phyloP scores from a whole-genome alignment of 2,113 vertebrate genomes.

The Odocoileus hemionus region DNA sequence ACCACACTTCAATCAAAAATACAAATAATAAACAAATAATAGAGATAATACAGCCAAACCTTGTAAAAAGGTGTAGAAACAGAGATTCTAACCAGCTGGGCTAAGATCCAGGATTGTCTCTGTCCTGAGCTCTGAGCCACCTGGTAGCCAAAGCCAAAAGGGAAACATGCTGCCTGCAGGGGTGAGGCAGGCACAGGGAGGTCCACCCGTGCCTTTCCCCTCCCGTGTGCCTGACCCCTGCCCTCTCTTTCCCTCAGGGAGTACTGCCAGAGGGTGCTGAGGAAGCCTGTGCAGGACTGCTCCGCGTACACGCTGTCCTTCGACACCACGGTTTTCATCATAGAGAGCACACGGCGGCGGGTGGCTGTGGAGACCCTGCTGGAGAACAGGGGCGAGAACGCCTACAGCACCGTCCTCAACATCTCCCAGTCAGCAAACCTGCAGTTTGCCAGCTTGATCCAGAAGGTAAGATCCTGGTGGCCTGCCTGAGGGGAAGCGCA shows the following conservation, averaged over 20 bases:
- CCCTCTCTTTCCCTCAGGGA: constrained; percentile 77
- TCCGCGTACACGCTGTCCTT: constrained; percentile 81
- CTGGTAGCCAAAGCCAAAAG: constrained; percentile 5
- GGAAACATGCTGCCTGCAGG: not conserved
- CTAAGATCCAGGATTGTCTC: not conserved
- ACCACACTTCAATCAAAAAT: not conserved
- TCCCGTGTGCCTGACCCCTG: not conserved
- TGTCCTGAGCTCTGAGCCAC: not conserved
- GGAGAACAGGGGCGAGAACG: constrained; percentile 95
- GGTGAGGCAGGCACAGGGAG: accelerated
- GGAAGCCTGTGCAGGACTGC: constrained; percentile 67
- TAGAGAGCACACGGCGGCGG: constrained; percentile 87
- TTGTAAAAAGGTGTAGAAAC: not conserved
- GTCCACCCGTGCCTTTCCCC: accelerated
- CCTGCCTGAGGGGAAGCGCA: no score
- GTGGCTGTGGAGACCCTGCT: constrained; percentile 88
- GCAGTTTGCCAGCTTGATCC: constrained; percentile 90
- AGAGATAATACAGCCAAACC: not conserved
- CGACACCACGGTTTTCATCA: constrained; percentile 80
- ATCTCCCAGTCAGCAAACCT: constrained; percentile 93
- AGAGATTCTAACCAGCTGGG: not conserved
- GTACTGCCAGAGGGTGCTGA: constrained; percentile 85
- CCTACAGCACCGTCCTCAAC: constrained; percentile 89
- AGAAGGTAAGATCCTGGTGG: constrained; percentile 80
- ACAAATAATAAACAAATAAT: not conserved